Base-by-base conservation (phyloP, 2,888 invertebrate genomes). In the Cactoblastis cactorum region DNA sequence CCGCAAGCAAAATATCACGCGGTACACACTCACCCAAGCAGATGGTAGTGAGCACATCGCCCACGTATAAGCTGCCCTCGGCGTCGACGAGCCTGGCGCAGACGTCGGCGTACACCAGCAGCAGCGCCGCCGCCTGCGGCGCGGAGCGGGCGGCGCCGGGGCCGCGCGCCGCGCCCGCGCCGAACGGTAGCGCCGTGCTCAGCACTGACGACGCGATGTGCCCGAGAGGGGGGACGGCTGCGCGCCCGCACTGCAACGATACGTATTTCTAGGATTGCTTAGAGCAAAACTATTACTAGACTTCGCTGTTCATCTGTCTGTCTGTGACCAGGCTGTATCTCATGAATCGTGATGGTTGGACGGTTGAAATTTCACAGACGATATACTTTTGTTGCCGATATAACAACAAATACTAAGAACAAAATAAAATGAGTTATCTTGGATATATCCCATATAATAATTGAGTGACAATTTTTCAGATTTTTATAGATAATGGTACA, bases 91-190 rank as follows among this genome's bases (percentile, higher is more conserved):
- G 59, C 35, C 74, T 62, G 54, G 67, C 67, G 57, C 83, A 80
- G 59, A 82, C 82, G 55, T 83, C 80, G 15, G 66, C 71, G 55
- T 81, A 84, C 50, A 83, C 57, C 59, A 84, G 61, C 53, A 60
- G 49, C 45, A 84, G 62, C 9, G 79, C 79, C n/a, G 73, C 70
- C 49, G 72, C 22, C 35, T 28, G 43, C 33, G 45, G 43, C 1
- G 28, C 9, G 1, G 35, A 6, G 41, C 50, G 48, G 19, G 47
- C 46, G 28, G 45, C 48, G 55, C 19, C 47, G 49, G 50, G 18
- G 45, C 33, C 45, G 32, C 53, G 37, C 52, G 53, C 41, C n/a
- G 57, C 54, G 11, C 82, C 83, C 17, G 63, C 55, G 9, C 56
- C 51, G 61, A 73, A 80, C 2, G 83, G 79, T 0, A 64, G 59